Base-by-base conservation (phyloP, 2,113 vertebrate species). In the Clinocottus analis region DNA sequence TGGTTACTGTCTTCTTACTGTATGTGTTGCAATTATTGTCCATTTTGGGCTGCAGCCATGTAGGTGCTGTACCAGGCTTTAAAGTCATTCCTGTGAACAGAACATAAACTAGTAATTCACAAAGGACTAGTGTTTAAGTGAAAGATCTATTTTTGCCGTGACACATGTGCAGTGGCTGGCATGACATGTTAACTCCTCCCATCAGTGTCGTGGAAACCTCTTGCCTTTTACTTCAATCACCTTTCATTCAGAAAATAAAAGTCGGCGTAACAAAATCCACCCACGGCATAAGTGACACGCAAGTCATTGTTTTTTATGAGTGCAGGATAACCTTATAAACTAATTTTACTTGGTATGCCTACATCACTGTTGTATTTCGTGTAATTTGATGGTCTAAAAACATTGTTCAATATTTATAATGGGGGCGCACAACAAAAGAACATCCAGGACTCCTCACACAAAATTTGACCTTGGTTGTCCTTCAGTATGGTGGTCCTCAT, bases 401-500 rank as follows among this genome's bases (percentile, higher is more conserved):
- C 35, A 60, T 29, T 66, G 43, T 27, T 77, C 43, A 47, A 27
- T 25, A 66, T 61, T 58, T 69, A 43, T 25, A 68, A 59, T 35
- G 7, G 21, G 13, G 43, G 21, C 39, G 35, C 55, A 72, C 43
- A 31, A 33, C 33, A 8, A 49, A 7, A 71, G 63, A 39, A 49
- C 11, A 2, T 29, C 17, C n/a, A 72, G 5, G 43, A 72, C 13
- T 63, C 37, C 16, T 21, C 17, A 43, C 4, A 43, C 4, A 31
- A 29, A 11, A 58, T 43, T 10, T 64, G 21, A 73, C 55, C 62
- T 63, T 65, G 19, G 16, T 11, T 17, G 43, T 75, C 2, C 62
- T 45, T 72, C 56, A 58, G 49, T 45, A 7, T 56, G 51, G 59
- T 5, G 21, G 29, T 14, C 14, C 19, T 7, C 33, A 35, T 35